Evolutionary conservation across 2,797 vertebrate species (phyloP).

Genomic region (Halcyon smyrnensis): DNA sequence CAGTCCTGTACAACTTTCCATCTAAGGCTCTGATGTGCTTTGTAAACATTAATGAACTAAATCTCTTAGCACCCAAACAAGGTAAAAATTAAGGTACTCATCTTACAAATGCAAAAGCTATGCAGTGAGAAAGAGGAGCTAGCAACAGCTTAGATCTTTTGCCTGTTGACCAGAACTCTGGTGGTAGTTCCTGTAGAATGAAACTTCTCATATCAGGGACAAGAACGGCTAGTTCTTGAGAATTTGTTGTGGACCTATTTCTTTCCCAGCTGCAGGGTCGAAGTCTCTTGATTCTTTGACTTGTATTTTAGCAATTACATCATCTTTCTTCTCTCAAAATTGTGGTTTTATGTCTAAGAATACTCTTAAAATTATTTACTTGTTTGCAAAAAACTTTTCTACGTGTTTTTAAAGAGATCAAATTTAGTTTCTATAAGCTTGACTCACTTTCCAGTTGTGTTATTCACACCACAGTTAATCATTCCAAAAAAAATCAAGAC

Average conservation of each 20-base stretch:
- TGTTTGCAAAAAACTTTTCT: background rate
- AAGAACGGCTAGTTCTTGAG: background rate
- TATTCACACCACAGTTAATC: background rate
- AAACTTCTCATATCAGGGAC: background rate
- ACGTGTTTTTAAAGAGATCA: background rate
- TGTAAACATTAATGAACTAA: background rate
- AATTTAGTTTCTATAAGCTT: background rate
- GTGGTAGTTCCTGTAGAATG: background rate
- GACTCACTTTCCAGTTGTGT: background rate
- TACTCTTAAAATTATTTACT: background rate
- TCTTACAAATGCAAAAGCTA: background rate
- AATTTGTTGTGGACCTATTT: background rate
- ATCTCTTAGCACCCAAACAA: background rate
- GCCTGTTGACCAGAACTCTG: background rate
- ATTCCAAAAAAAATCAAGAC: background rate
- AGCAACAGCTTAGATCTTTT: background rate
- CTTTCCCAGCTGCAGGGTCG: background rate
- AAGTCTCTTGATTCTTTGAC: background rate
- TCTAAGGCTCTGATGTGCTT: background rate
- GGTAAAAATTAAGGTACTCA: background rate
- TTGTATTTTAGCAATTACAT: background rate
- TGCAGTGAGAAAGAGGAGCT: background rate
- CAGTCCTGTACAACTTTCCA: background rate
- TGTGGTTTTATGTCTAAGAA: background rate
- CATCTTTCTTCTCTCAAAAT: background rate